Base-by-base conservation (phyloP, 1,140 invertebrate species). In the Rhyzopertha dominica region DNA sequence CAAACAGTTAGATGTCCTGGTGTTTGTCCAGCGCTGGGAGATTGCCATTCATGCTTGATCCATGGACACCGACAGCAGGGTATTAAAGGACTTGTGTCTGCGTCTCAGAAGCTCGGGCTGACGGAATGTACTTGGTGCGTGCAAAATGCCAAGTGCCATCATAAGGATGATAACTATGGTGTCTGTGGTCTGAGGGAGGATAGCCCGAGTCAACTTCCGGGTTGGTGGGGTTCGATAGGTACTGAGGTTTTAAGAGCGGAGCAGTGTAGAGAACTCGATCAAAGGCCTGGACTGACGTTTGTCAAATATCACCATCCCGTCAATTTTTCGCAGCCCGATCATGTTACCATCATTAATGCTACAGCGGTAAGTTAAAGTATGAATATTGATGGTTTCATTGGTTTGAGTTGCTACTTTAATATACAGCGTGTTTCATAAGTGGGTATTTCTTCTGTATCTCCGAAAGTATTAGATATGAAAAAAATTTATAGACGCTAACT, bases 101-200 rank as follows among this genome's bases (percentile, higher is more conserved):
- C 87, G 14, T 84, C 84, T 17, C 81, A 81, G 49, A 86, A 87
- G 57, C 65, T 88, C 23, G 56, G 77, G 3, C 67, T 87, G 2
- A 81, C 83, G 25, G 81, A 87, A 37, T 95, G 91, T 66, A 87
- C 81, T 14, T 95, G 91, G 91, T 94, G 90, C 65, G 90, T 94
- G 1, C 89, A 94, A 63, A 91, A 91, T 60, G 87, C 87, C 0
- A 73, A 81, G n/a, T 94, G 91, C 65, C 88, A 91, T 66, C 83
- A 86, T 54, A 84, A 84, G 57, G 83, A 90, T 61, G 85, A 89
- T 66, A 89, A 85, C 65, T 87, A 84, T 53, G 86, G 86, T 0
- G 82, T 86, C 3, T 90, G 85, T 58, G 85, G 85, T 0, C 54
- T 75, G 25, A 69, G 74, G 38, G 86, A 87, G 58, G 85, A 87